A percentile compares a stretch with the other conserved stretches of the same genome.
Conservation (phyloP, 2,888 invertebrate genomes). For the Synergus itoensis region DNA sequence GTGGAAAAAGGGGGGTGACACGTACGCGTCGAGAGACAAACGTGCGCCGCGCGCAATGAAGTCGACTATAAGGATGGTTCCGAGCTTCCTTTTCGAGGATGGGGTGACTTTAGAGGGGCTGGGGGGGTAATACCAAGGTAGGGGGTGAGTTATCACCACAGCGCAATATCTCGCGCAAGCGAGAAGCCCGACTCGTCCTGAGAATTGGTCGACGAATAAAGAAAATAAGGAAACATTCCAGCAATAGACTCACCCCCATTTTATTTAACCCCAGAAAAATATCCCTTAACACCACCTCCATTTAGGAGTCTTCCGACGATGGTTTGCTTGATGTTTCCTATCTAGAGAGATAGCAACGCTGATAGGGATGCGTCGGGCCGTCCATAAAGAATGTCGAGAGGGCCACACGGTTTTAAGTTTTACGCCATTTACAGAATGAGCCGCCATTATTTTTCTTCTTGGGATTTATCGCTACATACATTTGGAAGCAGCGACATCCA, state of each 20-base stretch:
- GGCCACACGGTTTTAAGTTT: conserved; percentile 73
- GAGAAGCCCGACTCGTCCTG: conserved; percentile 54
- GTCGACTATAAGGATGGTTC: conserved; percentile 67
- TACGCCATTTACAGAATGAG: conserved; percentile 78
- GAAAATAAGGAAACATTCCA: conserved; percentile 58
- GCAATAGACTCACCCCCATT: not conserved
- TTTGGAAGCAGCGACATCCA: conserved; percentile 72
- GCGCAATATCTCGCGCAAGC: conserved; percentile 66
- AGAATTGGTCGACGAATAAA: conserved; percentile 70
- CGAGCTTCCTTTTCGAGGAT: conserved; percentile 58
- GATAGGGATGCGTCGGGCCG: conserved; percentile 64
- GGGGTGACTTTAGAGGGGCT: conserved; percentile 35
- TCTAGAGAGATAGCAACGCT: conserved; percentile 57
- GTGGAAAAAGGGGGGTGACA: conserved; percentile 57
- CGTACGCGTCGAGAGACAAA: conserved; percentile 68
- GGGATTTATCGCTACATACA: conserved; percentile 76
- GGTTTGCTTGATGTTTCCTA: conserved; percentile 20
- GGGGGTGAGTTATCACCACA: conserved; percentile 62
- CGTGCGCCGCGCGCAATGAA: conserved; percentile 69
- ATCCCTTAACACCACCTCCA: not conserved
- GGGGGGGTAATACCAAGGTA: conserved; percentile 39
- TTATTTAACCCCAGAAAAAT: not conserved
- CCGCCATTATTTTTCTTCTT: conserved; percentile 75
- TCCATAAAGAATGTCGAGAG: conserved; percentile 61
- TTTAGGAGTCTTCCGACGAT: not conserved